phyloP scores from a whole-genome alignment of 2,797 vertebrate species.

The Zonotrichia albicollis region DNA sequence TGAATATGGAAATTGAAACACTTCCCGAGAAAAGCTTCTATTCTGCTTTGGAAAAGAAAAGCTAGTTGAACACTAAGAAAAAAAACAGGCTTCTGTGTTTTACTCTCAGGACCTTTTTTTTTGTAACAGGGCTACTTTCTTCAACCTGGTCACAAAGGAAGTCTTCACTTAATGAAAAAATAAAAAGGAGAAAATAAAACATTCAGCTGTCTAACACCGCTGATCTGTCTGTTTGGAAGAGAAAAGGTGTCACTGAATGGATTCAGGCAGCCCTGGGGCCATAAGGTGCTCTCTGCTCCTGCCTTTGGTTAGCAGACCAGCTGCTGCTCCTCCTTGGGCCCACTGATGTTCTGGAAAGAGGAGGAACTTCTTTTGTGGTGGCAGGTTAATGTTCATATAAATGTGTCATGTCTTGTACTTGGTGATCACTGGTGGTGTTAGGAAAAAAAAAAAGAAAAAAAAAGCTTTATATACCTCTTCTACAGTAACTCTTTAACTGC shows the following conservation, averaged over 20 bases:
- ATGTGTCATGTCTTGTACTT: constrained; percentile 64
- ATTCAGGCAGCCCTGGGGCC: constrained; percentile 5
- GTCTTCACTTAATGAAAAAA: constrained; percentile 41
- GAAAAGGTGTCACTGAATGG: constrained; percentile 17
- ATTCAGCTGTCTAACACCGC: constrained; percentile 51
- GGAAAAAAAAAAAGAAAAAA: constrained; percentile 34
- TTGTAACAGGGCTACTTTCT: constrained; percentile 78
- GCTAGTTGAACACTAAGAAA: constrained; percentile 74
- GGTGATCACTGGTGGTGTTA: constrained; percentile 68
- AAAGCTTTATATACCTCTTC: constrained; percentile 86
- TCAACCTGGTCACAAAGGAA: constrained; percentile 71
- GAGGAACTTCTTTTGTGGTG: constrained; percentile 29
- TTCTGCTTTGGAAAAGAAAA: constrained; percentile 59
- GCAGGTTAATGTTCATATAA: constrained; percentile 60
- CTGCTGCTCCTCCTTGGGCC: constrained; percentile 10
- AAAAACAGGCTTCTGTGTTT: constrained; percentile 72
- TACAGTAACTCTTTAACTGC: constrained; percentile 74
- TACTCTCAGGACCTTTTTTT: constrained; percentile 81
- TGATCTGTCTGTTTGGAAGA: constrained; percentile 3
- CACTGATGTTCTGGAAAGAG: not conserved
- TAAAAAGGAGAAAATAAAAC: not conserved
- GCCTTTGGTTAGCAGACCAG: not conserved
- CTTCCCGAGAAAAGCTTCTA: constrained; percentile 27
- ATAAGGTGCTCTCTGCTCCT: constrained; percentile 22
- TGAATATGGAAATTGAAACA: constrained; percentile 62